These are phyloP conservation scores for fruit fly (Drosophila melanogaster) DNA, from an alignment of 1,140 invertebrate genomes.

Conservation along the genomic window DNA sequence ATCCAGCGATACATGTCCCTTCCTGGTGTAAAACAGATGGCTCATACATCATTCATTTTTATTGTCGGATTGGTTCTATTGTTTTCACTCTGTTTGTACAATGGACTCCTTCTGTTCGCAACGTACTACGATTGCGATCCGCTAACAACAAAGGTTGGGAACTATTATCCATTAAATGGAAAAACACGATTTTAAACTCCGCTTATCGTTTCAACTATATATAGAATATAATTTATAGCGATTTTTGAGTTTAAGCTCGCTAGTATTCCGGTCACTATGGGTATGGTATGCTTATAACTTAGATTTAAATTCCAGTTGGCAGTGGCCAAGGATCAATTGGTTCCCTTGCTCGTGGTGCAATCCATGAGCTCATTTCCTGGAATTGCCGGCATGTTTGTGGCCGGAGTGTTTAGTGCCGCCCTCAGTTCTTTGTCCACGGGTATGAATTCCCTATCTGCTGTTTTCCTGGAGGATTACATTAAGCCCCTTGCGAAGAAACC, in stretches of 20 bases:
- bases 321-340: constrained; percentile 90
- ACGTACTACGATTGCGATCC: constrained; percentile 94
- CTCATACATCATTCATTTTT: constrained; percentile 90
- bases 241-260: neutral
- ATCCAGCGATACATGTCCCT: constrained; percentile 87
- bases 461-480: constrained; percentile 93
- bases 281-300: neutral
- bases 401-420: constrained; percentile 94
- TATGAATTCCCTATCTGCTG: constrained; percentile 95
- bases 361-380: constrained; percentile 90
- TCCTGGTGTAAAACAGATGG: constrained; percentile 87
- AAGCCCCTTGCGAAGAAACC: constrained; percentile 87
- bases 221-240: too few relatives aligned
- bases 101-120: constrained; percentile 93
- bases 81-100: constrained; percentile 88
- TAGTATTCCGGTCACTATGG: neutral
- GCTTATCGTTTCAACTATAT: neutral
- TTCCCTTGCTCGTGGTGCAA: constrained; percentile 92
- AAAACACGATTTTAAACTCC: neutral
- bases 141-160: constrained; percentile 86
- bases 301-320: constrained; percentile 84
- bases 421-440: constrained; percentile 96
- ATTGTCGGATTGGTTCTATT: constrained; percentile 87
- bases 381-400: constrained; percentile 92
- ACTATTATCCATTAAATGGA: neutral